These are phyloP conservation scores for Acestrorhynchus altus DNA, from an alignment of 2,797 vertebrate genomes.

Conservation along the genomic window DNA sequence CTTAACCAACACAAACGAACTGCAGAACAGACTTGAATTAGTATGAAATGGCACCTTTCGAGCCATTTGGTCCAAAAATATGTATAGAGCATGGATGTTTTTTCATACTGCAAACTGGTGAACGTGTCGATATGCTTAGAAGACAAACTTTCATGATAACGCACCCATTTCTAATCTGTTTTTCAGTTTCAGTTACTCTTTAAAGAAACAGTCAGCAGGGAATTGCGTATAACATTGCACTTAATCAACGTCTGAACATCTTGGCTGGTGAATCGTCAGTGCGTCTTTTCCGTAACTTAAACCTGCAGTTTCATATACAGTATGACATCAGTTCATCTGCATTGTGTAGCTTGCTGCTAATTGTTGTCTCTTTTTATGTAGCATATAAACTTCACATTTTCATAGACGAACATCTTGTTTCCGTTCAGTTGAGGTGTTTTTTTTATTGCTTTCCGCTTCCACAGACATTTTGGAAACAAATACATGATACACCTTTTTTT, in stretches of 20 bases:
- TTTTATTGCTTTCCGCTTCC: background rate
- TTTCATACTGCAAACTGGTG: background rate
- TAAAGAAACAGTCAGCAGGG: background rate
- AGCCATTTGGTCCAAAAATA: background rate
- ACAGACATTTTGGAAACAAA: conserved; percentile 38
- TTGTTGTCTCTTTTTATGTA: conserved; percentile 33
- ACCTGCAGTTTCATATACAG: conserved; percentile 19
- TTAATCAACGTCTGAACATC: background rate
- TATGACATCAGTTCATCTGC: conserved; percentile 42
- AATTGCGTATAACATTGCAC: background rate
- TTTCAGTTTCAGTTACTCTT: background rate
- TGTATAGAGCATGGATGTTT: background rate
- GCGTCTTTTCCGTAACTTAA: conserved; percentile 18
- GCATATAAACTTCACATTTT: conserved; percentile 14
- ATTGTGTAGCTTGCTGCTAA: conserved; percentile 48
- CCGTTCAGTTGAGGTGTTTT: background rate
- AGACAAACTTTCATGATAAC: no score
- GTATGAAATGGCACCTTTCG: background rate
- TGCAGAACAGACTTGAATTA: background rate
- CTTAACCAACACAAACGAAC: background rate
- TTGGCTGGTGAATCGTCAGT: conserved; percentile 24
- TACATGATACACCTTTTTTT: conserved; percentile 16
- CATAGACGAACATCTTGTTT: conserved; percentile 10
- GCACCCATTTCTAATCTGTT: background rate
- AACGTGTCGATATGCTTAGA: no score